Evolutionary conservation across 2,888 invertebrate species (phyloP), one percentile per base, ranked within the genome.

Genomic region (Aspidiotus destructor): DNA sequence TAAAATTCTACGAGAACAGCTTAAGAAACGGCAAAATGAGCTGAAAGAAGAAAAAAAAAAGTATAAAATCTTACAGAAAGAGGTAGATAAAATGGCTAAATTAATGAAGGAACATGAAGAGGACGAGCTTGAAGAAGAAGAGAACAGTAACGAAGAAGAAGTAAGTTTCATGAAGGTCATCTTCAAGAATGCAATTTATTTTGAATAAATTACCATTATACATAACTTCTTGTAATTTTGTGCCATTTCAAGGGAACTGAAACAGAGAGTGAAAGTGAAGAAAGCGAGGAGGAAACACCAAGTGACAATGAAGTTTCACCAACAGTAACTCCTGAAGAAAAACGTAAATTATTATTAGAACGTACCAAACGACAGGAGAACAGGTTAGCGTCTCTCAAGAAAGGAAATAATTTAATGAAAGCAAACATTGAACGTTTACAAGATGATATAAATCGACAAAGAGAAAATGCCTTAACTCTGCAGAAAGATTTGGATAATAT

Each of bases 21-120:
- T 92, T 76, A 90, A 88, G 75, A 89, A 88, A 75, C 86, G 89
- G 76, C 89, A 90, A 74, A 82, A 83, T 9, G 82, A 86, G 65
- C 82, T 90, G 67, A 87, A 85, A 74, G 87, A 87, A 54, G 92
- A 90, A 74, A 89, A 88, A 75, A 86, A 86, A 75, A 89, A 89
- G 78, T 90, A 86, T 78, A 89, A 87, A 75, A 84, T 85, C 73
- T 78, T 92, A 55, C 89, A 92, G 76, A 89, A 89, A 73, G 92
- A 92, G 79, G 91, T 91, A 10, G 89, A 91, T 75, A 92, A 92
- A 79, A 92, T 92, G 91, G 91, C 91, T 0, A 86, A 87, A 15
- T 82, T 91, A 75, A 87, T 92, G 87, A 90, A 87, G 74, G 88
- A 89, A 74, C 85, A 84, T 2, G 87, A 86, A 0, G 86, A 86